Percentiles rank a stretch among this genome's conserved stretches.
phyloP scores from a whole-genome alignment of 2,113 vertebrate species.

The Syngnathus floridae region DNA sequence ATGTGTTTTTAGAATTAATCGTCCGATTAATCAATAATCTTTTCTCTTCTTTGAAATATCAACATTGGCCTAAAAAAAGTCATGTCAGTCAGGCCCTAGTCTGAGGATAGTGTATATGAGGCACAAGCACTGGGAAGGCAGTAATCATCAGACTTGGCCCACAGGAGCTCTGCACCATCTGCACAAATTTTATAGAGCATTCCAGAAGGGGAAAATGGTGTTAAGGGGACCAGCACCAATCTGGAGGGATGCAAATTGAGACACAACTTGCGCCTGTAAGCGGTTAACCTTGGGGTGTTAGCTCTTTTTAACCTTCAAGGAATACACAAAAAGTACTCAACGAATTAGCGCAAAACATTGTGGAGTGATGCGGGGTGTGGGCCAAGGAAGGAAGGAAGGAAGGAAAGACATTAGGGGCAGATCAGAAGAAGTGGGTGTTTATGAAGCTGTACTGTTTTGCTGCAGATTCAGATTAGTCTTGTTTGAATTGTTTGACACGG shows the following conservation, averaged over 20 bases:
- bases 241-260: background rate
- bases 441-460: background rate
- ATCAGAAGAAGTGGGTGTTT: background rate
- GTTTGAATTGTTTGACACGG: background rate
- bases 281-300: background rate
- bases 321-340: background rate
- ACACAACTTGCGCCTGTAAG: background rate
- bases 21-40: too few species aligned
- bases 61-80: too few species aligned
- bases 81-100: too few species aligned
- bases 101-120: slow-evolving; percentile 15
- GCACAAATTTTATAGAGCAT: slow-evolving; percentile 5
- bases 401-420: background rate
- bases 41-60: too few species aligned
- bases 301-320: background rate
- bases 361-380: background rate
- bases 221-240: background rate
- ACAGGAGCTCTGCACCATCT: slow-evolving; percentile 35
- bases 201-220: background rate
- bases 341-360: background rate
- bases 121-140: slow-evolving; percentile 15
- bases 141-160: slow-evolving; percentile 14
- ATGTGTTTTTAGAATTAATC: too few species aligned
- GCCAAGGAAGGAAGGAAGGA: background rate
- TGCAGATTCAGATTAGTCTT: background rate